Evolutionary conservation across 2,888 invertebrate species (phyloP).

Genomic region (Acleris holmiana): DNA sequence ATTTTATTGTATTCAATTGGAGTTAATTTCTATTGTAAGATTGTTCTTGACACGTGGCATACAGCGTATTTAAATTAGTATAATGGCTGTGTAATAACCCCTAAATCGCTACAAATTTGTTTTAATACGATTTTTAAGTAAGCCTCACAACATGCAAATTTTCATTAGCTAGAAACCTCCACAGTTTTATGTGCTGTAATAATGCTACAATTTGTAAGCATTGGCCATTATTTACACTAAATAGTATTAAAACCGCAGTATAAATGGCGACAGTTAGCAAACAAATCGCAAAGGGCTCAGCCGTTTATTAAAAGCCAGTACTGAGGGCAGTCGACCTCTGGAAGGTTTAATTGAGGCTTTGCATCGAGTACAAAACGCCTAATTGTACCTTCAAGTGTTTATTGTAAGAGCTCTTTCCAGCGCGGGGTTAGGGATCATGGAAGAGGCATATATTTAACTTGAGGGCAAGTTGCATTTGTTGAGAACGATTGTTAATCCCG

Average conservation of each 20-base stretch:
- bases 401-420: constrained; percentile 62
- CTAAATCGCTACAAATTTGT: constrained; percentile 23
- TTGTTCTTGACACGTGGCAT: constrained; percentile 38
- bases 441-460: constrained; percentile 42
- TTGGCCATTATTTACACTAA: background rate
- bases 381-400: constrained; percentile 77
- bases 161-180: background rate
- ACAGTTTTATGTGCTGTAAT: background rate
- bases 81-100: constrained; percentile 31
- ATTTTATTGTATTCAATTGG: constrained; percentile 78
- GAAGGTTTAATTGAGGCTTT: constrained; percentile 78
- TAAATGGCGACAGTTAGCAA: constrained; percentile 56
- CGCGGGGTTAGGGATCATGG: constrained; percentile 45
- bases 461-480: background rate
- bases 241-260: constrained; percentile 45
- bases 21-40: constrained; percentile 53
- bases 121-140: constrained; percentile 7
- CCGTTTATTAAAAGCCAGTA: constrained; percentile 65
- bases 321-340: constrained; percentile 58
- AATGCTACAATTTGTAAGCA: background rate
- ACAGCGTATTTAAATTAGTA: constrained; percentile 26
- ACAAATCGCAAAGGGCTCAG: constrained; percentile 57
- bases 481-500: too few species aligned
- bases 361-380: constrained; percentile 76
- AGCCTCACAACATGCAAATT: background rate